Conservation (phyloP, 2,113 vertebrate genomes). For the Uropsilus gracilis region DNA sequence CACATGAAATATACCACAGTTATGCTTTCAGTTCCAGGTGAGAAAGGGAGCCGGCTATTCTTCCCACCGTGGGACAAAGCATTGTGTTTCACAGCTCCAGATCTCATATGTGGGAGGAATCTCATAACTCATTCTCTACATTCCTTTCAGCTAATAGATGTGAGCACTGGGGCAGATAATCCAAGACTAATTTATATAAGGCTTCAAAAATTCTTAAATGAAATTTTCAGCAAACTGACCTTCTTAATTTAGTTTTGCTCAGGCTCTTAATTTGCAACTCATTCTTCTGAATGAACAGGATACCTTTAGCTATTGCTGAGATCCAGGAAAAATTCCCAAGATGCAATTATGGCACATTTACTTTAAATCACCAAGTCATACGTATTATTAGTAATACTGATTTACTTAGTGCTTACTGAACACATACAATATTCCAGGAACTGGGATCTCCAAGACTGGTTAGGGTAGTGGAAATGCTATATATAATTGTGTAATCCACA, state of each 20-base stretch:
- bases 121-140: not conserved
- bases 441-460: not conserved
- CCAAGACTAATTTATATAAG: conserved; percentile 39
- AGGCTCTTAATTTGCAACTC: conserved; percentile 36
- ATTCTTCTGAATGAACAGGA: not conserved
- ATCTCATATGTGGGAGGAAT: not conserved
- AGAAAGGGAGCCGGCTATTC: not conserved
- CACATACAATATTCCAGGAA: not conserved
- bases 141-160: conserved; percentile 35
- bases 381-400: not conserved
- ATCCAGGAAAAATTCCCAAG: not conserved
- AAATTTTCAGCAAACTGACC: conserved; percentile 56
- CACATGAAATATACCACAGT: not conserved
- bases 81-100: not conserved
- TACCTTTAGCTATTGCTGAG: not conserved
- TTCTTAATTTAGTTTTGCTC: conserved; percentile 61
- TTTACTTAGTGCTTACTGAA: not conserved
- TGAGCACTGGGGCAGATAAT: conserved; percentile 52
- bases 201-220: conserved; percentile 61
- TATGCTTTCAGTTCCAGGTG: not conserved
- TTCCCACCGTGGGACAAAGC: rapidly evolving
- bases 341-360: not conserved
- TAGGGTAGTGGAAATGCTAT: not conserved
- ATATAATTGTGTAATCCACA: not conserved
- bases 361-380: not conserved